These are phyloP conservation scores for Leptinotarsa tumamoca DNA, from an alignment of 2,888 invertebrate species.

Conservation along the genomic window DNA sequence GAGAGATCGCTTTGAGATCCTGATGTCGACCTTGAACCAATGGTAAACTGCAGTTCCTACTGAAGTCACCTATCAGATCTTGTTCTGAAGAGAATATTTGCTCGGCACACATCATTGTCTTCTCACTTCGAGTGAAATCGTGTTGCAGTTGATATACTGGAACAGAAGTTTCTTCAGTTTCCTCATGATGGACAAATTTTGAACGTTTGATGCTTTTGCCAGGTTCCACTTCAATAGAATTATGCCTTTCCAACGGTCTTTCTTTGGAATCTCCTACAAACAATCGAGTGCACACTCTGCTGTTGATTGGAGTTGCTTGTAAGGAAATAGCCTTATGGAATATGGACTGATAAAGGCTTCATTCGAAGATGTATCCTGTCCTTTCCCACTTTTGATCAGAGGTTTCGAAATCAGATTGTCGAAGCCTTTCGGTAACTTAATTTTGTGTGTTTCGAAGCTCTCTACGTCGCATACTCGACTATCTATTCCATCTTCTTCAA, in stretches of 20 bases:
- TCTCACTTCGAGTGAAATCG: too few species aligned
- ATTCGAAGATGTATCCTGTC: not conserved
- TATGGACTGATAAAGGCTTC: not conserved
- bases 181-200: too few species aligned
- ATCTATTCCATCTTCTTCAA: too few species aligned
- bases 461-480: too few species aligned
- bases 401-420: not conserved
- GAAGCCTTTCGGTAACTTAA: not conserved
- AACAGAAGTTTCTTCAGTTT: too few species aligned
- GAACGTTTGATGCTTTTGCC: too few species aligned
- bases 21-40: not conserved
- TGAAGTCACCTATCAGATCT: not conserved
- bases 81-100: not conserved
- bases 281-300: not conserved
- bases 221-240: not conserved
- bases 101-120: too few species aligned
- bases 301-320: too few species aligned
- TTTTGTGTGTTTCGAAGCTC: not conserved
- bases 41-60: not conserved
- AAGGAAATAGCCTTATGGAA: too few species aligned
- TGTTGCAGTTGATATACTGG: too few species aligned
- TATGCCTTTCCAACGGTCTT: too few species aligned
- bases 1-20: not conserved
- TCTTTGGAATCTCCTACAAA: too few species aligned
- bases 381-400: not conserved